Evolutionary conservation across 2,797 vertebrate genomes (phyloP), one percentile per base, ranked within the genome.

Genomic region (Oophaga sylvatica): DNA sequence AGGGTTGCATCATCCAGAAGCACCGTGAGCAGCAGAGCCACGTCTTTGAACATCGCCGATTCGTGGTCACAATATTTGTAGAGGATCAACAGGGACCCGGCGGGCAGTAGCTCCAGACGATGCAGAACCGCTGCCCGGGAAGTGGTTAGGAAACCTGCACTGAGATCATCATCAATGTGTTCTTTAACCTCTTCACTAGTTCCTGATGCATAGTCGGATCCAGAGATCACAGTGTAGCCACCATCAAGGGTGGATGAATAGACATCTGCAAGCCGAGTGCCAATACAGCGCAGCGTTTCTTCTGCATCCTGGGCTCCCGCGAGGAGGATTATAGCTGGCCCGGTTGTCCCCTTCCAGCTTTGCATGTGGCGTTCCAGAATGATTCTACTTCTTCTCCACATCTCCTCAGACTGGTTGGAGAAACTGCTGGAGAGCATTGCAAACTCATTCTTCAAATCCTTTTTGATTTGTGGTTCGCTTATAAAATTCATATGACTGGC

Each of bases 41-140:
- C 96, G 0, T 91, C 93, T 91, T 98, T 99, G 91, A 96, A 99
- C 0, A 96, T 97, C 0, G 98, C 96, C 0, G 94, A 96, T 85
- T 98, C 97, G 0, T 99, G 98, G 91, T 99, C 98, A 45, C 98
- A 99, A 90, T 99, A 99, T 90, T 97, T 98, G 88, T 99, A 99
- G 87, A 99, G 99, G 90, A 99, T 98, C 2, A 99, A 88, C 0
- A 97, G 96, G 87, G 98, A 97, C 73, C 95, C 96, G 5, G 98
- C 96, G 0, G 98, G 98, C 89, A 99, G 93, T 0, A 95, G 95
- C 80, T 98, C 97, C 0, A 99, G 95, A 2, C 93, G 92, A 89
- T 96, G 95, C 5, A 96, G 94, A 84, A 96, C 94, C 0, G 95
- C 95, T 63, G 94, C 95, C 16, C 92, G 94, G 88, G 92, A 93